Conservation (phyloP, 1,140 invertebrate species). For the Magallana ariakensis region DNA sequence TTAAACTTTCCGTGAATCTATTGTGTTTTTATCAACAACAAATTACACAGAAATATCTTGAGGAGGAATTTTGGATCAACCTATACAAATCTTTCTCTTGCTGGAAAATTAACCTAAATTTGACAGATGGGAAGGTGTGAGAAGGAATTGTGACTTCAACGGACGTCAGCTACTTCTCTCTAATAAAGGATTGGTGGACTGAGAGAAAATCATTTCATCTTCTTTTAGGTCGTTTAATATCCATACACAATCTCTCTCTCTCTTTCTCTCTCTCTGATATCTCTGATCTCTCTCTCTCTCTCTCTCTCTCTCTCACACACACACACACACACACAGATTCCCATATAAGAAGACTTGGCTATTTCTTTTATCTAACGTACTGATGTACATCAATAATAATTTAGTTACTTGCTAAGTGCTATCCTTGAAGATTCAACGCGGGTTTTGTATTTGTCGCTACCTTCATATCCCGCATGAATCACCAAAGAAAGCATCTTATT, state of each 20-base stretch:
- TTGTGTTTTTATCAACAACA: constrained; percentile 32
- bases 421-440: no score
- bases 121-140: constrained; percentile 28
- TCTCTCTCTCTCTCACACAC: no score
- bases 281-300: no score
- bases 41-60: constrained; percentile 25
- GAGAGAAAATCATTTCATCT: neutral
- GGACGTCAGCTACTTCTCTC: neutral
- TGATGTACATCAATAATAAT: no score
- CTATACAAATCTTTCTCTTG: neutral
- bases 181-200: neutral
- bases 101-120: constrained; percentile 14
- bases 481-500: no score
- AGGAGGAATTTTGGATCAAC: neutral
- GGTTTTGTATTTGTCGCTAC: no score
- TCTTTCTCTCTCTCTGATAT: no score
- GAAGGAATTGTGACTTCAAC: neutral
- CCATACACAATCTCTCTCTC: neutral
- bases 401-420: no score
- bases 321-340: no score
- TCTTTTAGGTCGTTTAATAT: neutral
- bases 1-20: constrained; percentile 26
- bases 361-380: no score
- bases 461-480: no score
- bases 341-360: no score